Conservation (phyloP, 2,113 vertebrate species). For the Protomyctophum bolini region DNA sequence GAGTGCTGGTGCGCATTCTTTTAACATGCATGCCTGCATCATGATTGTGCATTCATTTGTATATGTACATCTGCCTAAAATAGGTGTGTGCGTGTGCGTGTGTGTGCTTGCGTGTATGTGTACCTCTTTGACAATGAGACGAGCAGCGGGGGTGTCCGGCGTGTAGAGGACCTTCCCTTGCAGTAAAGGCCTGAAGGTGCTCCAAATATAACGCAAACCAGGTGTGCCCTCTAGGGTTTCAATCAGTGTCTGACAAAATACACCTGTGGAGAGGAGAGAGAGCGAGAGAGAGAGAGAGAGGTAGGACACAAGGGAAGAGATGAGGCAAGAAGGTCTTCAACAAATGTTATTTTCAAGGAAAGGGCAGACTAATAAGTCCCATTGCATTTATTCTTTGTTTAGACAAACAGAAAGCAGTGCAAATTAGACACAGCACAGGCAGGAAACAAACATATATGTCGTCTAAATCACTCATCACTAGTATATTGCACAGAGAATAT, state of each 20-base stretch:
- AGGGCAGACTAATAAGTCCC: neutral
- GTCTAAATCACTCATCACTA: no score
- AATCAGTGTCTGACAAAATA: conserved; percentile 89
- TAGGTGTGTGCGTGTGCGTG: neutral
- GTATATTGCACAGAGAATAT: no score
- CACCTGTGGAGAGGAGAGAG: conserved; percentile 71
- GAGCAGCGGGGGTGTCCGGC: conserved; percentile 87
- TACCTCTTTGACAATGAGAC: conserved; percentile 88
- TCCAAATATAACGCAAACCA: conserved; percentile 89
- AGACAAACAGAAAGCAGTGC: neutral
- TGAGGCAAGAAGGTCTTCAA: conserved; percentile 9
- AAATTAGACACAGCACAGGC: neutral
- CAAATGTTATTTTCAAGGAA: no score
- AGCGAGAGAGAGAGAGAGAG: neutral
- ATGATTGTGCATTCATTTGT: neutral
- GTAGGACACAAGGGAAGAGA: neutral
- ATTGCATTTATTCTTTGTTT: neutral
- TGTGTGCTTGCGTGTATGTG: neutral
- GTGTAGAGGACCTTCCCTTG: conserved; percentile 92
- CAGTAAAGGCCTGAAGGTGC: conserved; percentile 87
- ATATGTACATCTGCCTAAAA: neutral
- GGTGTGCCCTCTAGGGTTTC: conserved; percentile 87
- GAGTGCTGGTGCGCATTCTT: no score
- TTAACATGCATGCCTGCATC: no score
- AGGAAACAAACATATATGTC: no score